Percentiles rank a stretch among this genome's conserved stretches.
Evolutionary conservation across 2,113 vertebrate genomes (phyloP).

Genomic region (Chelonoidis abingdonii): DNA sequence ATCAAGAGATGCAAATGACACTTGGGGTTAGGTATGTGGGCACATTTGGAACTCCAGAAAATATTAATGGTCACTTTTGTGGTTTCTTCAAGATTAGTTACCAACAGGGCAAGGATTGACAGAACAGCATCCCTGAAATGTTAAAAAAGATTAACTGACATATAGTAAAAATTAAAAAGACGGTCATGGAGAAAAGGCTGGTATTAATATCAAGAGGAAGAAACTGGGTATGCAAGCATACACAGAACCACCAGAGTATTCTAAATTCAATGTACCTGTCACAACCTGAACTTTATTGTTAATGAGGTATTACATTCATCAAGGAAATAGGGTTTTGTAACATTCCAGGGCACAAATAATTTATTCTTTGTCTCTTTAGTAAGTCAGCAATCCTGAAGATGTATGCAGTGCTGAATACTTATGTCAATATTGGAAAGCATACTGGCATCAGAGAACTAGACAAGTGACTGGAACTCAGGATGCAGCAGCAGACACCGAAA

Average conservation of each 20-base stretch:
- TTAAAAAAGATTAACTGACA: background rate
- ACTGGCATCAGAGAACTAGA: background rate
- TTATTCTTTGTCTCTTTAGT: background rate
- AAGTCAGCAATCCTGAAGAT: background rate
- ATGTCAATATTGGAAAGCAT: conserved; percentile 2
- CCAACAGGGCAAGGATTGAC: background rate
- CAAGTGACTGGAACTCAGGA: conserved; percentile 10
- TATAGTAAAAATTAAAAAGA: background rate
- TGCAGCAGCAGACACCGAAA: background rate
- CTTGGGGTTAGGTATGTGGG: background rate
- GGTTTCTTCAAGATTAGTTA: conserved; percentile 1
- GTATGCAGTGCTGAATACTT: background rate
- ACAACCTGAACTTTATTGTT: background rate
- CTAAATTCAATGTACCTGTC: background rate
- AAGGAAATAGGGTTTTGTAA: background rate
- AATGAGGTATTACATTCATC: background rate
- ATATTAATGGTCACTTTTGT: conserved; percentile 16
- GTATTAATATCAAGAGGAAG: conserved; percentile 12
- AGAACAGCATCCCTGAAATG: background rate
- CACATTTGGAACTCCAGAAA: background rate
- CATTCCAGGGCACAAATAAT: background rate
- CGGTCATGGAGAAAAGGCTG: background rate
- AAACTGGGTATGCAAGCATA: background rate
- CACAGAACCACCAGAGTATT: background rate
- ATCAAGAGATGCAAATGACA: background rate